Base-by-base conservation (phyloP, 1,140 invertebrate genomes). In the Pachypeltis micranthus region DNA sequence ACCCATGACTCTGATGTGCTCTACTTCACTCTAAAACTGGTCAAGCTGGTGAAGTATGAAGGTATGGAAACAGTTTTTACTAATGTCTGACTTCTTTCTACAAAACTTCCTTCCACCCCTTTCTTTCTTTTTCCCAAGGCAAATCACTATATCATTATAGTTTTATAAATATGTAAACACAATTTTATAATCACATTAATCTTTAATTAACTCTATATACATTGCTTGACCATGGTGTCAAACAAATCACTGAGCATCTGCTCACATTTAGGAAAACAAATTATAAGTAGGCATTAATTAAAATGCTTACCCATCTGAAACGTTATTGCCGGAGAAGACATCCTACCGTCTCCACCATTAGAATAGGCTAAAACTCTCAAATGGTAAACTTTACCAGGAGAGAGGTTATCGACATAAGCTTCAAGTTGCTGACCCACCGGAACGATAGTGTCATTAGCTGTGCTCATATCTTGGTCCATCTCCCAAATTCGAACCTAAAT, bases 261-360 rank as follows among this genome's bases (percentile, higher is more conserved):
- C n/a, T n/a, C n/a, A n/a, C n/a, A n/a, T n/a, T n/a, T n/a, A n/a
- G n/a, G n/a, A n/a, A n/a, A 51, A 10, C 7, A 4, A 10, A 21
- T 21, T 16, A 7, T 51, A 51, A 10, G 19, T 4, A 16, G 47
- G 19, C 4, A 51, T 14, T 51, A 21, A 51, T 14, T 26, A 29
- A 21, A 14, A n/a, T 63, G 70, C 72, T 59, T 69, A 73, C 88
- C 88, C 88, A 91, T 90, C 78, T 88, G 85, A 76, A 96, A 94
- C 67, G 84, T 84, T 66, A 88, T 79, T 1, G 87, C 83, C 0
- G 93, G 93, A 65, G 92, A 96, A 54, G 93, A 96, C 91, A 96
- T 96, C 59, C 93, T 83, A 0, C 95, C 95, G 73, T 96, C 93
- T 0, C 95, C 95, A 26, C 94, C 95, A 67, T 88, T 86, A 25